Evolutionary conservation across 2,888 invertebrate species (phyloP), one percentile per base, ranked within the genome.

Genomic region (Pyralis farinalis): DNA sequence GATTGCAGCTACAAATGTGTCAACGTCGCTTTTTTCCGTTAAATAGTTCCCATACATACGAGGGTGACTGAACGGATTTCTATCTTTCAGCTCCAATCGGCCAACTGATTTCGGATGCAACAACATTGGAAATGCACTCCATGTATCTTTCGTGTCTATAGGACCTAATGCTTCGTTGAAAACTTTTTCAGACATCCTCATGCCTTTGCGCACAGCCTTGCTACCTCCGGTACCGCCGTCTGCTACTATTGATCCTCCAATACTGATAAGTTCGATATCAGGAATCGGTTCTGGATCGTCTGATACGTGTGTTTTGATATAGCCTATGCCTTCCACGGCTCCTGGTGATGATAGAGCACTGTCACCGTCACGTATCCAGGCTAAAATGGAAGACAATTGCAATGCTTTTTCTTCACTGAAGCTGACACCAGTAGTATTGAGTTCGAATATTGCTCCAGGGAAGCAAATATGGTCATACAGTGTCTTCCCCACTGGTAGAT

Each of bases 1-100:
- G 3, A 93, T 85, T 12, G 92, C 93, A 42, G 90, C 90, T 20
- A 92, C 73, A 10, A 93, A 50, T 0, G 91, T 91, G n/a, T 86
- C 83, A 33, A 93, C 68, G 55, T 96, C 91, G 41, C 90, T 85
- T 8, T 91, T 90, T 61, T 95, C 91, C 0, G 91, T 89, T 43
- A 96, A 91, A 65, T 96, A 97, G 56, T 97, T 95, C 0, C 95
- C 94, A 57, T 94, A 92, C 42, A 97, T 90, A 44, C 93, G 88
- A 0, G 97, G 96, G 60, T 93, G 91, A 1, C 94, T 92, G 37
- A 92, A 90, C 0, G 96, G 95, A 78, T 96, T 92, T n/a, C 90
- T 91, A 22, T 94, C 93, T 53, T 91, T 91, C 0, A 98, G 88
- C 64, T 90, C 91, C 0, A 96, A 65, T 6, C 90, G 90, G 0